A percentile compares a stretch with the other conserved stretches of the same genome.
Evolutionary conservation across 2,888 invertebrate species (phyloP).

Genomic region (Athalia rosae): DNA sequence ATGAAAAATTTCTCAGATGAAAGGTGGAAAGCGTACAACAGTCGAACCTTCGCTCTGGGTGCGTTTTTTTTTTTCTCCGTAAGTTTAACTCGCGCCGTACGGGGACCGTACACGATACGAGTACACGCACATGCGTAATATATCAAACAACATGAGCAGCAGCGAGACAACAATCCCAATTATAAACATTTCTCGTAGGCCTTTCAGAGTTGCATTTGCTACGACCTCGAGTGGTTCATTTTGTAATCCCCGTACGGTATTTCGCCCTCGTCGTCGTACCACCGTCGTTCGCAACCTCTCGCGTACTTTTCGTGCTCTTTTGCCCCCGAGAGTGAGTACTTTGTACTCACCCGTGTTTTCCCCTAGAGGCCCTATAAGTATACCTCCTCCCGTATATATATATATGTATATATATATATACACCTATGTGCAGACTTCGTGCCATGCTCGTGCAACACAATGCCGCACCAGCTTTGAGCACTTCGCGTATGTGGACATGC

Average conservation of each 20-base stretch:
- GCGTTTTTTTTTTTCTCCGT: background rate
- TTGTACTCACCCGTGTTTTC: background rate
- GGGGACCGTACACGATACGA: background rate
- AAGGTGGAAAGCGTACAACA: background rate
- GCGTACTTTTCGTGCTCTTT: conserved; percentile 26
- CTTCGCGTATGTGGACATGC: conserved; percentile 42
- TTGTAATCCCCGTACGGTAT: conserved; percentile 18
- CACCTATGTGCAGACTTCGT: background rate
- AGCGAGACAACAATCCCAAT: conserved; percentile 67
- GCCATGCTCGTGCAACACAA: conserved; percentile 6
- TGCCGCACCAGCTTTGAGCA: conserved; percentile 28
- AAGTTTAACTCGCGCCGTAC: background rate
- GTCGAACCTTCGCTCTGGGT: background rate
- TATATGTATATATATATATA: no score
- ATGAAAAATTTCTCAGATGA: background rate
- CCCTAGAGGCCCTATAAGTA: background rate
- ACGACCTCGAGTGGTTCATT: conserved; percentile 40
- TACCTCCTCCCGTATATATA: background rate
- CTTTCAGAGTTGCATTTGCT: conserved; percentile 66
- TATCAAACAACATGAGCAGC: conserved; percentile 17
- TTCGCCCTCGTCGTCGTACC: background rate
- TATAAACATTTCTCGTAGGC: conserved; percentile 70
- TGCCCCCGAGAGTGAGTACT: conserved; percentile 16
- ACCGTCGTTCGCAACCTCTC: background rate
- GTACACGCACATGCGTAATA: background rate